These are phyloP conservation scores for Sylvia borin DNA, from an alignment of 2,797 vertebrate genomes.

Conservation along the genomic window DNA sequence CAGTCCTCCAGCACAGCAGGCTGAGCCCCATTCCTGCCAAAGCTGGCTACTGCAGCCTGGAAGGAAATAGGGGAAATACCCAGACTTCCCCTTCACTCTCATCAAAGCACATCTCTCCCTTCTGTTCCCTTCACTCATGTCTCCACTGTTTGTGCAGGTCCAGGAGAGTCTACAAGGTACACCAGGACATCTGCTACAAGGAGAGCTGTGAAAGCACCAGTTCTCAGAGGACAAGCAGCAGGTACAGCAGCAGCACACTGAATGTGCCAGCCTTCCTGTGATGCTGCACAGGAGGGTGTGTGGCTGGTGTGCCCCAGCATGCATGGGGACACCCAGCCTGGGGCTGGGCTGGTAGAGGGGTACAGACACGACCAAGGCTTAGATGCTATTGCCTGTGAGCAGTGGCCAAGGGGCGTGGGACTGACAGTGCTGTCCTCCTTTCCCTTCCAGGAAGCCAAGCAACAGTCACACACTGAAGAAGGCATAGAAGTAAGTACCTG, in stretches of 20 bases:
- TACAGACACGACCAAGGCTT: accelerated
- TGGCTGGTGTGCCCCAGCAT: neutral
- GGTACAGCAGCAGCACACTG: conserved; percentile 31
- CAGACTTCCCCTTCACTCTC: neutral
- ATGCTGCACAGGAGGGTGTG: neutral
- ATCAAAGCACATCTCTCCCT: neutral
- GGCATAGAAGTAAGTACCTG: conserved; percentile 50
- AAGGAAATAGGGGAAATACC: neutral
- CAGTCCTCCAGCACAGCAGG: neutral
- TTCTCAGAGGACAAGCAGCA: conserved; percentile 76
- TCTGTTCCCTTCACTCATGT: neutral
- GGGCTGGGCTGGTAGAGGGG: neutral
- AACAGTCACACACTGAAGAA: conserved; percentile 72
- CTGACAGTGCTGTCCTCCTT: neutral
- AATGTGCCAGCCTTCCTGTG: neutral
- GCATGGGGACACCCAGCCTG: accelerated
- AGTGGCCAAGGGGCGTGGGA: neutral
- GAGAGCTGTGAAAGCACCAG: conserved; percentile 86
- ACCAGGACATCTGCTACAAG: conserved; percentile 90
- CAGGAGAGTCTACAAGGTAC: conserved; percentile 89
- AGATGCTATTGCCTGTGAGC: accelerated
- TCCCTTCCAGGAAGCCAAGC: conserved; percentile 73
- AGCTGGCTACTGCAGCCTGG: neutral
- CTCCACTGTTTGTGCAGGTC: conserved; percentile 81
- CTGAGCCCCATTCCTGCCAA: neutral